Percentiles rank a stretch among this genome's conserved stretches.
Evolutionary conservation across 2,797 vertebrate genomes (phyloP).

Genomic region (Argentina silus): DNA sequence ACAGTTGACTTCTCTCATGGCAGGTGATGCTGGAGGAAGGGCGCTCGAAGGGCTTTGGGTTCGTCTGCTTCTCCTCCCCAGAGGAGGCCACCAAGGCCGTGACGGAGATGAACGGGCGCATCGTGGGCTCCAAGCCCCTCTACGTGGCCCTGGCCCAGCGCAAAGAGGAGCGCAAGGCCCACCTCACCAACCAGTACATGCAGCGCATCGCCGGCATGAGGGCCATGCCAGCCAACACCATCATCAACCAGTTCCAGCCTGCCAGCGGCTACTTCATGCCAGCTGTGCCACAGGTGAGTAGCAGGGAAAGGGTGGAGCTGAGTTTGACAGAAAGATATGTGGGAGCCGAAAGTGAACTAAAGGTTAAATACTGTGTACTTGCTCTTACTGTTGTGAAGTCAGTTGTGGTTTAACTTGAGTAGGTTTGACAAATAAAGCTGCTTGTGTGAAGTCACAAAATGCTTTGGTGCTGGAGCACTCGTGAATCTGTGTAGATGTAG

Average conservation of each 20-base stretch:
- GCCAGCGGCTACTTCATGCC: slow-evolving; percentile 97
- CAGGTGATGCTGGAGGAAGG: slow-evolving; percentile 99
- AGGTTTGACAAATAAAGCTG: not conserved
- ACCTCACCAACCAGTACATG: slow-evolving; percentile 99
- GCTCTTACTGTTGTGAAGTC: not conserved
- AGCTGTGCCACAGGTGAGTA: slow-evolving; percentile 89
- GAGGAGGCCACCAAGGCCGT: slow-evolving; percentile 99
- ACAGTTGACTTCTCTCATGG: slow-evolving; percentile 4
- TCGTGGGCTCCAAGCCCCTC: slow-evolving; percentile 96
- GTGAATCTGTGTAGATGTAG: not conserved
- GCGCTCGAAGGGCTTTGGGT: slow-evolving; percentile 98
- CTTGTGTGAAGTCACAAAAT: too few relatives aligned
- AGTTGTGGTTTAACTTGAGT: not conserved
- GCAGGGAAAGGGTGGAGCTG: not conserved
- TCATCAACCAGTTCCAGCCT: slow-evolving; percentile 98
- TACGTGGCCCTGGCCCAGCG: slow-evolving; percentile 97
- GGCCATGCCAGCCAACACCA: slow-evolving; percentile 94
- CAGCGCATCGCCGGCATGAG: slow-evolving; percentile 98
- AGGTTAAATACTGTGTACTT: not conserved
- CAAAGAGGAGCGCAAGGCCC: slow-evolving; percentile 97
- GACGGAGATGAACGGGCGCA: slow-evolving; percentile 99
- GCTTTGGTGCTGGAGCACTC: too few relatives aligned
- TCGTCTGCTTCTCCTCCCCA: slow-evolving; percentile 98
- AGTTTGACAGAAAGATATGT: not conserved
- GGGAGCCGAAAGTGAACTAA: too few relatives aligned